phyloP scores from a whole-genome alignment of 2,113 vertebrate species.

The Ictalurus punctatus region DNA sequence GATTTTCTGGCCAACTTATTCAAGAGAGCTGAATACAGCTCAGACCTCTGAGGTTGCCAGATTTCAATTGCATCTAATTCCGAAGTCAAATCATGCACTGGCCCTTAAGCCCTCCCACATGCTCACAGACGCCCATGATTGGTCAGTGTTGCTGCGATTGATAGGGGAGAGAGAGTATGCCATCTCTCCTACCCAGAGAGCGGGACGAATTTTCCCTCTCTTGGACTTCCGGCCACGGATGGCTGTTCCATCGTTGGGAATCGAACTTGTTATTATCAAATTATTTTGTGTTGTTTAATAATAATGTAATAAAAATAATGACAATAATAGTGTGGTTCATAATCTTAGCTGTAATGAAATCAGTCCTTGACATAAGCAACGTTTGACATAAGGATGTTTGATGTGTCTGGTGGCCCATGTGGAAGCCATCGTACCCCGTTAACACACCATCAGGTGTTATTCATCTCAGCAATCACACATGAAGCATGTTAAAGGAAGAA shows the following conservation, averaged over 20 bases:
- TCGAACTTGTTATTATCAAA: not conserved
- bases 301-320: too few species aligned
- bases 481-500: not conserved
- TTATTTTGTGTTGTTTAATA: too few species aligned
- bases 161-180: not conserved
- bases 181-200: not conserved
- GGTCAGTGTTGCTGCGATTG: not conserved
- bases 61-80: not conserved
- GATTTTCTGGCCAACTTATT: not conserved
- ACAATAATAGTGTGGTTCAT: not conserved
- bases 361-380: not conserved
- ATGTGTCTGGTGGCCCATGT: not conserved
- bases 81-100: not conserved
- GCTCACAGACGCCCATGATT: not conserved
- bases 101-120: not conserved
- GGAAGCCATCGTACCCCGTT: not conserved
- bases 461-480: not conserved
- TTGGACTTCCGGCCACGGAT: not conserved
- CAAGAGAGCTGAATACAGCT: not conserved
- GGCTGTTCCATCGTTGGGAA: not conserved
- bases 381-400: not conserved
- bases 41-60: not conserved
- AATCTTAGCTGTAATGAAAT: not conserved
- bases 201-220: not conserved
- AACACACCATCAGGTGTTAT: not conserved